Evolutionary conservation across 1,140 invertebrate genomes (phyloP).

Genomic region (Magallana angulata): DNA sequence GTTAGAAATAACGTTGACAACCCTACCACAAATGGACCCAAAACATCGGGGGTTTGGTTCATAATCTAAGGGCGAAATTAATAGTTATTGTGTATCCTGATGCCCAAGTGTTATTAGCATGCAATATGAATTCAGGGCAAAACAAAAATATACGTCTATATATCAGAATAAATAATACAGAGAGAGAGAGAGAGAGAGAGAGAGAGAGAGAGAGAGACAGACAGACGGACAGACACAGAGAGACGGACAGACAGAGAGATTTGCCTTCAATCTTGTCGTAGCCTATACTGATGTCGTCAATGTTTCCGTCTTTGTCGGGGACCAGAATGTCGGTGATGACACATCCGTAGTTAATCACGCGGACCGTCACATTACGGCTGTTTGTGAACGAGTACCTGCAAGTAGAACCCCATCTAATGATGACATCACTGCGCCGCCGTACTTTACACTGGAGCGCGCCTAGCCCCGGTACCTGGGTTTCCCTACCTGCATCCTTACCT

Average conservation of each 20-base stretch:
- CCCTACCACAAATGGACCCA: constrained; percentile 92
- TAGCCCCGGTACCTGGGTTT: too few species aligned
- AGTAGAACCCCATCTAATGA: neutral
- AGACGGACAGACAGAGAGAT: neutral
- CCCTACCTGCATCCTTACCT: neutral
- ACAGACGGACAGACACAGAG: neutral
- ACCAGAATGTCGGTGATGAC: constrained; percentile 87
- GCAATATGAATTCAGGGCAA: neutral
- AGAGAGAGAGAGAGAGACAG: neutral
- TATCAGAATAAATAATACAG: neutral
- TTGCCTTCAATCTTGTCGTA: constrained; percentile 87
- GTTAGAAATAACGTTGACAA: constrained; percentile 85
- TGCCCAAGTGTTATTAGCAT: neutral
- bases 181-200: neutral
- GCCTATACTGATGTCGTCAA: constrained; percentile 88
- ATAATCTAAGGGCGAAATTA: constrained; percentile 36
- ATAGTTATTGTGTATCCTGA: neutral
- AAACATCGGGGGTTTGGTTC: constrained; percentile 83
- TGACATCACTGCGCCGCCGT: neutral
- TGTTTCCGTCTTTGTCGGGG: constrained; percentile 85
- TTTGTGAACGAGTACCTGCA: constrained; percentile 59
- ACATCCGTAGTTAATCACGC: constrained; percentile 83
- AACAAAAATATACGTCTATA: neutral
- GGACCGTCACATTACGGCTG: constrained; percentile 64
- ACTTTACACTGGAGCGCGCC: neutral